Conservation (phyloP, 2,797 vertebrate species). For the Leptoclinus maculatus region DNA sequence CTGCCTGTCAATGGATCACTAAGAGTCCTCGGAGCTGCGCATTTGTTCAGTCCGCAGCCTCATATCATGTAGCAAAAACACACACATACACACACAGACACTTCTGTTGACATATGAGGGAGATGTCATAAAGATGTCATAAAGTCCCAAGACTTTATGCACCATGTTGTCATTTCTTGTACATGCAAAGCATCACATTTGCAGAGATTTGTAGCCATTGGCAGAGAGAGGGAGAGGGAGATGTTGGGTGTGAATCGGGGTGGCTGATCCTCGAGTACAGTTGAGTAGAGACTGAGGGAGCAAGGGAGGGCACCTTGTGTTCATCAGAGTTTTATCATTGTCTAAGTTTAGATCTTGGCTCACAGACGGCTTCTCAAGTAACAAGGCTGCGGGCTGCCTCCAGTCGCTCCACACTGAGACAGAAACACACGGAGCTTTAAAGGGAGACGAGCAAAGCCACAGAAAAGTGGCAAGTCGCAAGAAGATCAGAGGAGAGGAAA, state of each 20-base stretch:
- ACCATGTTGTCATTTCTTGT: constrained; percentile 33
- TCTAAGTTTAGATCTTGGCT: constrained; percentile 87
- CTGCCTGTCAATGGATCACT: constrained; percentile 1
- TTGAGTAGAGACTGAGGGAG: constrained; percentile 49
- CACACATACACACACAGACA: not conserved
- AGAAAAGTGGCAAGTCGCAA: constrained; percentile 26
- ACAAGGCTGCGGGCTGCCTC: constrained; percentile 67
- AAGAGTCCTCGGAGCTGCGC: not conserved
- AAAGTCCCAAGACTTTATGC: constrained; percentile 47
- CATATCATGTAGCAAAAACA: not conserved
- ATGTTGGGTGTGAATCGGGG: constrained; percentile 10
- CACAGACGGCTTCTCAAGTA: constrained; percentile 80
- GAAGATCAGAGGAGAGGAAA: constrained; percentile 32
- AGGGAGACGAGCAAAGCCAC: constrained; percentile 29
- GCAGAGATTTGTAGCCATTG: constrained; percentile 28
- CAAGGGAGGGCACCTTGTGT: constrained; percentile 72
- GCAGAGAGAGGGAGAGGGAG: not conserved
- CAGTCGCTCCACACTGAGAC: constrained; percentile 52
- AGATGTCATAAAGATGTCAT: too few species aligned
- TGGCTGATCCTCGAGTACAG: constrained; percentile 53
- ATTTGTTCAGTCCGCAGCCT: constrained; percentile 9
- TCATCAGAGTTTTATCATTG: constrained; percentile 81
- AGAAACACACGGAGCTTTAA: constrained; percentile 51
- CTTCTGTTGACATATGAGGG: constrained; percentile 16
- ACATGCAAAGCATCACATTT: constrained; percentile 42